Evolutionary conservation across 2,113 vertebrate genomes (phyloP).

Genomic region (Galbula dea): DNA sequence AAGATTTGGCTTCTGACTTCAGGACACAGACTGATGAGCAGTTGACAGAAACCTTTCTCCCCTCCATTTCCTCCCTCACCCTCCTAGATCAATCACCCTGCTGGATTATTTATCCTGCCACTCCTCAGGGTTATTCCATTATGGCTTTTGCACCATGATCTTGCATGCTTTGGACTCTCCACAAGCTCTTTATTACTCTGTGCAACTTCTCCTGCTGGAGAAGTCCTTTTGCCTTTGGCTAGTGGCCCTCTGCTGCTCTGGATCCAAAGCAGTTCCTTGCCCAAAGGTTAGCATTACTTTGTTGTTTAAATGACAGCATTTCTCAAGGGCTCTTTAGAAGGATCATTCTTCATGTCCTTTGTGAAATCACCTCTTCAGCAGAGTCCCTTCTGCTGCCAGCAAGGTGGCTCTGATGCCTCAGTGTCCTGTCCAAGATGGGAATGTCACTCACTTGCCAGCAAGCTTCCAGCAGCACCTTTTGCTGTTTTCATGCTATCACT

Average conservation of each 20-base stretch:
- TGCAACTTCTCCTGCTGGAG: neutral
- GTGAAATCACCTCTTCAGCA: neutral
- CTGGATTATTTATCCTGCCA: neutral
- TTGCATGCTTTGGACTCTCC: neutral
- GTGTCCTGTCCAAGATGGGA: neutral
- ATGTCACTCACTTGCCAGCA: neutral
- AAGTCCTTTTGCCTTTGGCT: neutral
- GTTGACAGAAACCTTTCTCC: neutral
- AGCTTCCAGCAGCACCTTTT: neutral
- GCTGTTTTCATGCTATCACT: neutral
- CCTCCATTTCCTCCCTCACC: neutral
- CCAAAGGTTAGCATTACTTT: neutral
- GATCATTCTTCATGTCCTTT: neutral
- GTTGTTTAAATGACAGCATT: slow-evolving; percentile 3
- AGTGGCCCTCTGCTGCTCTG: neutral
- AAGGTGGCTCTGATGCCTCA: neutral
- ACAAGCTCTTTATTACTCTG: neutral
- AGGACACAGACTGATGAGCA: neutral
- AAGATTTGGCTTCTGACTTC: neutral
- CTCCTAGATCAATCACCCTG: neutral
- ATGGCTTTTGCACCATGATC: neutral
- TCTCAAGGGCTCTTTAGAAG: neutral
- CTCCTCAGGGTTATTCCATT: neutral
- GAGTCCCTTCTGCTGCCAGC: neutral
- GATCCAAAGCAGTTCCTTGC: neutral